A percentile compares a stretch with the other conserved stretches of the same genome.
These are phyloP conservation scores for Abrostola triplasia DNA, from an alignment of 2,888 invertebrate species.

Conservation along the genomic window DNA sequence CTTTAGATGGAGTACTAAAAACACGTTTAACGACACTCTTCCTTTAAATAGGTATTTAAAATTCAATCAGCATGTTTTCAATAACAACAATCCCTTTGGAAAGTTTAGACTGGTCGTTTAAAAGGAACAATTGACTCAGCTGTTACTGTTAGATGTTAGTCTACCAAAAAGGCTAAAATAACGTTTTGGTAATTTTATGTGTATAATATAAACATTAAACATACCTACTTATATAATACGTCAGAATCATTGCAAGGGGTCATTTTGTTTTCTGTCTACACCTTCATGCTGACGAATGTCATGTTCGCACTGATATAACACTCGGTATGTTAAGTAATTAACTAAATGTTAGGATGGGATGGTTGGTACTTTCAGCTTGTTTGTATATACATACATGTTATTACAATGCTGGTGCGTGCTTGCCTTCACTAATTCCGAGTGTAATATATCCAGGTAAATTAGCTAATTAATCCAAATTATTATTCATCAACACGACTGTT, in stretches of 20 bases:
- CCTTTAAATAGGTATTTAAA: constrained; percentile 13
- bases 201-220: too few species aligned
- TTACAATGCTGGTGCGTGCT: too few species aligned
- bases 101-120: background rate
- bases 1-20: background rate
- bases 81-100: constrained; percentile 3
- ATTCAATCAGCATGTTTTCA: constrained; percentile 15
- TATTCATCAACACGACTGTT: background rate
- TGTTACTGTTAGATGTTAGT: too few species aligned
- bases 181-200: too few species aligned
- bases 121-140: too few species aligned
- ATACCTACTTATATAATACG: too few species aligned
- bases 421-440: background rate
- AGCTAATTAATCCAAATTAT: background rate
- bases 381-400: background rate
- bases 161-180: too few species aligned
- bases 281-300: too few species aligned
- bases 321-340: too few species aligned
- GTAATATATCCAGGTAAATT: background rate
- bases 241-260: too few species aligned
- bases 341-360: background rate
- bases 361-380: constrained; percentile 2
- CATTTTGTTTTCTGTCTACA: too few species aligned
- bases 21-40: background rate
- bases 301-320: too few species aligned